Evolutionary conservation across 37 sponge, comb jelly and placozoan species (phyloP).

Genomic region (Beroe ovata): DNA sequence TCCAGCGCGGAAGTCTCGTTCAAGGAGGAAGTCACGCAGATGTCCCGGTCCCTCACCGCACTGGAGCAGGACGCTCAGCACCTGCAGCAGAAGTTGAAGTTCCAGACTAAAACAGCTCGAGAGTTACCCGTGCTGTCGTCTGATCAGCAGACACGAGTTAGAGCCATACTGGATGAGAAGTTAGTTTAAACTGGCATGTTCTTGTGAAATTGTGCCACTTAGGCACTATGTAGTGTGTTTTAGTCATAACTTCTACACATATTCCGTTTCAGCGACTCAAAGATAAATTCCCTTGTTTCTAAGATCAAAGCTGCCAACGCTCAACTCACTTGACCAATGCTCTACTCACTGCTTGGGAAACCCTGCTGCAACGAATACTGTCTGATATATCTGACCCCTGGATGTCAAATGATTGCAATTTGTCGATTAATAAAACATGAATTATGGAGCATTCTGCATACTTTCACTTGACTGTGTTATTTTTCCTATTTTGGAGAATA

Average conservation of each 20-base stretch:
- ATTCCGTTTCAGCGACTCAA: constrained; percentile 54
- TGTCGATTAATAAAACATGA: background rate
- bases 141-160: constrained; percentile 41
- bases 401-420: no score
- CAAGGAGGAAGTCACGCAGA: constrained; percentile 2
- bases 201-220: background rate
- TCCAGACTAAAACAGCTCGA: constrained; percentile 27
- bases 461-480: no score
- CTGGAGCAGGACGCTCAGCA: constrained; percentile 26
- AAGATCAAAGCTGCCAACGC: constrained; percentile 33
- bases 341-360: no score
- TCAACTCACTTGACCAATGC: background rate
- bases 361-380: no score
- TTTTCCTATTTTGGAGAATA: no score
- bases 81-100: constrained; percentile 18
- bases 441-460: no score
- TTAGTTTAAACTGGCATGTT: no score
- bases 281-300: constrained; percentile 27
- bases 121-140: background rate
- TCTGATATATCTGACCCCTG: no score
- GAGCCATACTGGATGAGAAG: constrained; percentile 61
- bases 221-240: background rate
- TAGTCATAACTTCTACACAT: background rate
- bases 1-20: constrained; percentile 19
- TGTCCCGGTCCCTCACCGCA: constrained; percentile 11